Evolutionary conservation across 2,888 invertebrate species (phyloP), one percentile per base, ranked within the genome.

Genomic region (Aleiodes testaceus): DNA sequence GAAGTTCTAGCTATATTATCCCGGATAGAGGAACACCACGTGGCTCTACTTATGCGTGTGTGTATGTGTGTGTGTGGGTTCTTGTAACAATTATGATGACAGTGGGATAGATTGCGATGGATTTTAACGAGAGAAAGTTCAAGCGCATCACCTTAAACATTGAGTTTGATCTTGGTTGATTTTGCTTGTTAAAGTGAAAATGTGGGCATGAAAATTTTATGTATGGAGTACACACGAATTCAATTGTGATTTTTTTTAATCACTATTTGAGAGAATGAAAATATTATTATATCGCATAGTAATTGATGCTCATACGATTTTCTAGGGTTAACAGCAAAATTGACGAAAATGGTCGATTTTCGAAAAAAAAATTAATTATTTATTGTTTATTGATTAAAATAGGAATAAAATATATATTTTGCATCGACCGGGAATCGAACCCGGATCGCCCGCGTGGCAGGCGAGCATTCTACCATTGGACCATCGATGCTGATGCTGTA

Each of bases 391-490:
- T n/a, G n/a, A n/a, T n/a, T n/a, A n/a, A n/a, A n/a, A n/a, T n/a
- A n/a, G n/a, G n/a, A n/a, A n/a, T n/a, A n/a, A n/a, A n/a, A n/a
- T n/a, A n/a, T n/a, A n/a, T n/a, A n/a, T n/a, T 4, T 4, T 2
- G 2, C 22, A 22, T 3, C 4, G 22, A 4, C 22, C 22, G 2
- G 4, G 22, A 84, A 84, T 84, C 84, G 83, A 83, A 84, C 83
- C 83, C 83, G 82, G 84, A 79, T 79, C 84, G 83, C 83, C 82
- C 82, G 84, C 82, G 82, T 87, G 87, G 85, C 86, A 87, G 85
- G 85, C 86, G 86, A 87, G 86, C 85, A 86, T 87, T 87, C 85
- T 87, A 85, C 85, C 86, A 87, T 84, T 86, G 82, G 85, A 86
- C 84, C 84, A 86, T n/a, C n/a, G n/a, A n/a, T n/a, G n/a, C n/a